Evolutionary conservation across 2,888 invertebrate species (phyloP).

Genomic region (Aporophyla lueneburgensis): DNA sequence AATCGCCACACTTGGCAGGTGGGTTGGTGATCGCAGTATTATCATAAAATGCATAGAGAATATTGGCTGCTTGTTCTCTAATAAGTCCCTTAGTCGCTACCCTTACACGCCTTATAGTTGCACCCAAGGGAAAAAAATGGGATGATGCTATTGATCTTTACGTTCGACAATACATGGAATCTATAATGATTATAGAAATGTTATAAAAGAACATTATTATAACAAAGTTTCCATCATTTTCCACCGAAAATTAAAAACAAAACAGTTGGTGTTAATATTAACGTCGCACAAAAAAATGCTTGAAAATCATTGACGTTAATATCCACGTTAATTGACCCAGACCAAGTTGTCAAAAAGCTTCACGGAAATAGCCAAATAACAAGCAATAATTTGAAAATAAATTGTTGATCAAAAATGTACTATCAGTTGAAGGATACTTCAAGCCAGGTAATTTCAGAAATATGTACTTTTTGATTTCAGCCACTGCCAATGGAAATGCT

Average conservation of each 20-base stretch:
- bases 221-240: background rate
- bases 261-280: background rate
- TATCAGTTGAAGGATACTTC: conserved; percentile 11
- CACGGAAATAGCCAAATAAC: background rate
- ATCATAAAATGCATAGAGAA: too few species aligned
- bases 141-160: too few species aligned
- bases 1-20: too few species aligned
- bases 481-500: background rate
- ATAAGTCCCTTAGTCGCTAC: too few species aligned
- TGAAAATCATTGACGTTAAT: background rate
- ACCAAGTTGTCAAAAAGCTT: background rate
- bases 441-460: conserved; percentile 1
- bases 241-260: too few species aligned
- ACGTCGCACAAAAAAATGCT: background rate
- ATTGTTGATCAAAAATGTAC: conserved; percentile 3
- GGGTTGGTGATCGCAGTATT: too few species aligned
- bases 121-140: too few species aligned
- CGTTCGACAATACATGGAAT: too few species aligned
- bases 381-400: background rate
- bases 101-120: too few species aligned
- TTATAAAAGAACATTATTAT: background rate
- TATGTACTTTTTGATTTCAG: conserved; percentile 15
- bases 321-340: background rate
- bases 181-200: too few species aligned
- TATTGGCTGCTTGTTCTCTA: too few species aligned